Percentiles rank a stretch among this genome's conserved stretches.
phyloP scores from a whole-genome alignment of 2,888 invertebrate genomes.

The Clitarchus hookeri region DNA sequence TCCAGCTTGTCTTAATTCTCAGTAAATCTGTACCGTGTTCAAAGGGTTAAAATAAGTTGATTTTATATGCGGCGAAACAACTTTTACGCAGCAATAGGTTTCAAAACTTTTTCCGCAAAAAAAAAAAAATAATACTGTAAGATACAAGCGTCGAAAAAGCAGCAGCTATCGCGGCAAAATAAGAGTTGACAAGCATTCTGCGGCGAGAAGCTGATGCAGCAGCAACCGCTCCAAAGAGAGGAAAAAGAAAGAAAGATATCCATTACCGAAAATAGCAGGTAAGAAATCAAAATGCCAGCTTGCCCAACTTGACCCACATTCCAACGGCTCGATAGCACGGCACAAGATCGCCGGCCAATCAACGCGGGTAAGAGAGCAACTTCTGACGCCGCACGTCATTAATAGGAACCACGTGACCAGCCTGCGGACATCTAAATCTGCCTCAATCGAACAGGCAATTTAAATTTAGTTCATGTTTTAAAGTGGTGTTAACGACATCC shows the following conservation, averaged over 20 bases:
- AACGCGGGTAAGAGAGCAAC: background rate
- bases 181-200: background rate
- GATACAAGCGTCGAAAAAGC: too few species aligned
- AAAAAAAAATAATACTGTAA: too few species aligned
- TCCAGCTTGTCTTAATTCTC: too few species aligned
- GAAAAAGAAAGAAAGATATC: background rate
- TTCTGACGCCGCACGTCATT: background rate
- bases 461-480: too few species aligned
- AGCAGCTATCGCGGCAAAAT: background rate
- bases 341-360: background rate
- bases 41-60: too few species aligned
- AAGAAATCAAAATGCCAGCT: background rate
- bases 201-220: background rate
- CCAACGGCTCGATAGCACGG: background rate
- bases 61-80: too few species aligned
- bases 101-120: too few species aligned
- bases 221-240: background rate
- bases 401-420: background rate
- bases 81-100: too few species aligned
- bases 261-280: background rate
- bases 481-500: too few species aligned
- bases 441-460: too few species aligned
- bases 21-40: too few species aligned
- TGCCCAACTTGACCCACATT: slow-evolving; percentile 14
- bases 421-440: too few species aligned